Conservation (phyloP, 2,797 vertebrate genomes). For the Microctenopoma lineatum region DNA sequence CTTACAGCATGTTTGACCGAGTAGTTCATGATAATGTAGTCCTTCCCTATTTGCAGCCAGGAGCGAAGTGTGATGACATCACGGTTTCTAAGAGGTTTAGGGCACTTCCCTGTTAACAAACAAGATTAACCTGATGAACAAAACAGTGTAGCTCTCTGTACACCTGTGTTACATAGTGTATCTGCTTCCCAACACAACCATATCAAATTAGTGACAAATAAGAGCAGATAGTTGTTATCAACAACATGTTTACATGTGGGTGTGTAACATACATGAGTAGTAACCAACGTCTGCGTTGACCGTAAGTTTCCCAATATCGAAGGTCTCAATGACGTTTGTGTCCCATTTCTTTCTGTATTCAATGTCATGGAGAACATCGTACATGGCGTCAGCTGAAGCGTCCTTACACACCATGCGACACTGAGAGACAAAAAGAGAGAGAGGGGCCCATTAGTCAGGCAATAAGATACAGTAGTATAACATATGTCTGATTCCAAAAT, state of each 20-base stretch:
- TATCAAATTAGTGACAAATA: conserved; percentile 17
- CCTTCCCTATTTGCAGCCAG: conserved; percentile 92
- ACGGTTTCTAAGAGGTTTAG: conserved; percentile 92
- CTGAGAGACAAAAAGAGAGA: conserved; percentile 68
- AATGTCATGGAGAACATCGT: conserved; percentile 94
- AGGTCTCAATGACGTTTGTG: conserved; percentile 95
- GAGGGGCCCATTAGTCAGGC: not conserved
- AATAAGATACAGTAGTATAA: not conserved
- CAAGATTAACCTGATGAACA: conserved; percentile 11
- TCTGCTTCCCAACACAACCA: conserved; percentile 2
- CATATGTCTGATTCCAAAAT: not conserved
- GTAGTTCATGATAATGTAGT: conserved; percentile 99
- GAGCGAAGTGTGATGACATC: conserved; percentile 95
- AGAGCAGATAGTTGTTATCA: not conserved
- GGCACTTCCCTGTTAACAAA: conserved; percentile 89
- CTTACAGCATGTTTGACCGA: conserved; percentile 93
- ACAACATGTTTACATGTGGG: not conserved
- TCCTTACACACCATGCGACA: conserved; percentile 93
- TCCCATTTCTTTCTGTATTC: conserved; percentile 96
- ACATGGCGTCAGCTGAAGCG: conserved; percentile 89
- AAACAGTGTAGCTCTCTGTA: conserved; percentile 1
- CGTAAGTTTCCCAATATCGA: conserved; percentile 94
- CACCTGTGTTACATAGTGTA: not conserved
- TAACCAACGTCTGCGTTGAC: conserved; percentile 95
- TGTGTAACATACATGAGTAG: conserved; percentile 87